Conservation (phyloP, 2,888 invertebrate genomes). For the Metellina segmentata region DNA sequence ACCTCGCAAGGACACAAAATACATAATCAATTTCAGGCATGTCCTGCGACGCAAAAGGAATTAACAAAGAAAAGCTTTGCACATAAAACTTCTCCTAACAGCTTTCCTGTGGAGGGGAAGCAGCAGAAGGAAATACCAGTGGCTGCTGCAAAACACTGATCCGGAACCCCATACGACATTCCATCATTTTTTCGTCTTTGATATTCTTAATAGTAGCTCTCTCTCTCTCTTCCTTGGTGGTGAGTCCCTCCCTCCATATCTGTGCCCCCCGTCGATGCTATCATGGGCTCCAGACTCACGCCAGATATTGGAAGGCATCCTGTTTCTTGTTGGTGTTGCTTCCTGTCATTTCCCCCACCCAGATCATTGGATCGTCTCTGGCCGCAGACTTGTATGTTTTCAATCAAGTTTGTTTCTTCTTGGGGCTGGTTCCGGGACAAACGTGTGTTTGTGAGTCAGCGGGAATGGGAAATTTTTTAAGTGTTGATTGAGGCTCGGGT, state of each 20-base stretch:
- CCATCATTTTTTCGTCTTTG: conserved; percentile 32
- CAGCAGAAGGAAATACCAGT: conserved; percentile 51
- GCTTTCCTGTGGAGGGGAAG: background rate
- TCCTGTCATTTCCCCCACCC: no score
- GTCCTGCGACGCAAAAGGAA: conserved; percentile 24
- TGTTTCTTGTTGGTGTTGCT: background rate
- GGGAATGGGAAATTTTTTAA: no score
- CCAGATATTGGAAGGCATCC: conserved; percentile 19
- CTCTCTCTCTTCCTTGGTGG: background rate
- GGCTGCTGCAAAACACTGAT: conserved; percentile 37
- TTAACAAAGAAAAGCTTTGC: conserved; percentile 31
- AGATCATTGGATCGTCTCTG: background rate
- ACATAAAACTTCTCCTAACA: conserved; percentile 4
- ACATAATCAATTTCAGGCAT: conserved; percentile 59
- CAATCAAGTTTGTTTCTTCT: background rate
- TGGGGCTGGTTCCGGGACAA: no score
- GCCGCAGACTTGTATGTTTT: conserved; percentile 2
- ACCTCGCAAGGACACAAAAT: conserved; percentile 29
- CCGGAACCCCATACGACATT: conserved; percentile 53
- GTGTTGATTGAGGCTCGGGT: no score
- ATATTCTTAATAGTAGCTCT: conserved; percentile 25
- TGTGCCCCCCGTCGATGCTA: conserved; percentile 11
- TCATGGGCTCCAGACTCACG: conserved; percentile 37
- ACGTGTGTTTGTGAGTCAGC: no score
- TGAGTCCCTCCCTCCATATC: background rate